These are phyloP conservation scores for Halichondria panicea DNA, from an alignment of 37 sponge, comb jelly and placozoan species.

Conservation along the genomic window DNA sequence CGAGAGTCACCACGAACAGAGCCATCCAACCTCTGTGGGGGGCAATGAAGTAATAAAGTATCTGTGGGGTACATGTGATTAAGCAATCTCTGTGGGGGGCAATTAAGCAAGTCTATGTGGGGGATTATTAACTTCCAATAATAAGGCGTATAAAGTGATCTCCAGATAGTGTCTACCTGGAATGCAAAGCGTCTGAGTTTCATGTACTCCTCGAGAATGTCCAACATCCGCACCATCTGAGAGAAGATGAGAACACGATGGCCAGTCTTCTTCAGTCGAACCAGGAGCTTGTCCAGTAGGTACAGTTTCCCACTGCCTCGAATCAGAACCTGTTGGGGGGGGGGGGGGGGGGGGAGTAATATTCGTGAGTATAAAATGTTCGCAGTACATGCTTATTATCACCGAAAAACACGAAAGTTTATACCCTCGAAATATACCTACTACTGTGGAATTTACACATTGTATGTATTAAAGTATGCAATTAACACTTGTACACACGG, in stretches of 20 bases:
- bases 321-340: constrained; percentile 50
- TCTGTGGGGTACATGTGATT: background rate
- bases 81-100: background rate
- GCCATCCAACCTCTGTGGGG: constrained; percentile 86
- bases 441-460: too few relatives aligned
- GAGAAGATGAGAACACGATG: constrained; percentile 97
- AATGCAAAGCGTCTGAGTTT: constrained; percentile 73
- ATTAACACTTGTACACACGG: background rate
- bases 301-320: constrained; percentile 92
- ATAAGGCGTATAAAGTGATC: background rate
- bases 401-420: too few relatives aligned
- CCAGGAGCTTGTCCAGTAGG: constrained; percentile 92
- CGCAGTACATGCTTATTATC: background rate
- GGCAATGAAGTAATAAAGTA: background rate
- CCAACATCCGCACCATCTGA: constrained; percentile 98
- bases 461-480: background rate
- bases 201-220: constrained; percentile 95
- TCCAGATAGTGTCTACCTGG: constrained; percentile 49
- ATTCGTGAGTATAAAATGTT: background rate
- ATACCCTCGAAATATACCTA: too few relatives aligned
- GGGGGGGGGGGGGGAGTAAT: background rate
- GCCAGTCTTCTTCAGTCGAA: constrained; percentile 82
- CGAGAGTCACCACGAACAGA: constrained; percentile 84
- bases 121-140: too few relatives aligned
- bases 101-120: background rate